Evolutionary conservation across 2,797 vertebrate genomes (phyloP).

Genomic region (Pseudotriccus pelzelni): DNA sequence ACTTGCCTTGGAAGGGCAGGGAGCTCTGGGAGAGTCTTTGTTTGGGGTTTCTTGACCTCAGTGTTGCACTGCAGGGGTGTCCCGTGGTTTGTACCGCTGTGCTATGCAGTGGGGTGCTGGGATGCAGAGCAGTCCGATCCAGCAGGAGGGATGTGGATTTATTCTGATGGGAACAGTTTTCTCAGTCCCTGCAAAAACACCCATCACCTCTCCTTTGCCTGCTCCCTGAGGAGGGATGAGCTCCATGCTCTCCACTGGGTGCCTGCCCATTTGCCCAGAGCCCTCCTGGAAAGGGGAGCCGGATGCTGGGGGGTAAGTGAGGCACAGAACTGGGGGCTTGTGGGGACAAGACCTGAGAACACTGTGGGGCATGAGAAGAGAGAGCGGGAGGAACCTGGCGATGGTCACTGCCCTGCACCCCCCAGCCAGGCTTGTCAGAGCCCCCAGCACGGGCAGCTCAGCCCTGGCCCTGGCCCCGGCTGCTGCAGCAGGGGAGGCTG

Average conservation of each 20-base stretch:
- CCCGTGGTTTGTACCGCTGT: neutral
- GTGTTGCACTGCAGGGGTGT: neutral
- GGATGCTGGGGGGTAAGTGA: rapidly evolving
- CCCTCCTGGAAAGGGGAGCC: rapidly evolving
- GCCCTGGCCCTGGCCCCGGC: neutral
- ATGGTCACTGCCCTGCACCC: neutral
- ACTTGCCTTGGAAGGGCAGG: neutral
- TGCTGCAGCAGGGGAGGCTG: neutral
- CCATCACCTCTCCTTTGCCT: neutral
- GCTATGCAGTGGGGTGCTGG: neutral
- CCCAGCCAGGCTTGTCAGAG: neutral
- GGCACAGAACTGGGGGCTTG: neutral
- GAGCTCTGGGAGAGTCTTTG: neutral
- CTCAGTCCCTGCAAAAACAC: neutral
- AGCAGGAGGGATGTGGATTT: neutral
- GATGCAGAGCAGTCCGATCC: neutral
- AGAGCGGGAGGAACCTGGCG: rapidly evolving
- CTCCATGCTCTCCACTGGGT: rapidly evolving
- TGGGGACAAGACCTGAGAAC: neutral
- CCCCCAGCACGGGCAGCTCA: neutral
- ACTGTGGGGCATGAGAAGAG: neutral
- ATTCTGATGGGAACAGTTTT: neutral
- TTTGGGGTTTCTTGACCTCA: neutral
- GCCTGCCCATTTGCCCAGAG: neutral
- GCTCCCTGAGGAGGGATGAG: neutral